Percentiles rank a stretch among this genome's conserved stretches.
These are phyloP conservation scores for Trachymyrmex septentrionalis DNA, from an alignment of 1,140 invertebrate genomes.

Conservation along the genomic window DNA sequence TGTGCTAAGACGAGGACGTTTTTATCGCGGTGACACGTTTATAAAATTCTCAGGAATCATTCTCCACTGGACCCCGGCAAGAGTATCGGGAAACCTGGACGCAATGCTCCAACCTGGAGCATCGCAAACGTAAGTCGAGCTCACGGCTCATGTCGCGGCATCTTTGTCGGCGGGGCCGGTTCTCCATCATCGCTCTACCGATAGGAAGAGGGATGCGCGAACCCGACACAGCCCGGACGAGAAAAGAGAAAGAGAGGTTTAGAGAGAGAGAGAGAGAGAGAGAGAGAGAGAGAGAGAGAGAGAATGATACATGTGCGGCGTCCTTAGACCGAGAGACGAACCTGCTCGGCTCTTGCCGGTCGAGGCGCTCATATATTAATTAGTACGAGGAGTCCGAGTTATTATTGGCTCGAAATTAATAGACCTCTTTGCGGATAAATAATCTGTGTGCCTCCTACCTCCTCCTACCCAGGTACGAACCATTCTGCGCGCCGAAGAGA, in stretches of 20 bases:
- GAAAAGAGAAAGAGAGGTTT: neutral
- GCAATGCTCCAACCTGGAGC: no score
- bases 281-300: slow-evolving; percentile 12
- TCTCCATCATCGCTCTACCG: slow-evolving; percentile 83
- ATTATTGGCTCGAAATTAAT: slow-evolving; percentile 83
- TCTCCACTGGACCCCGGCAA: slow-evolving; percentile 67
- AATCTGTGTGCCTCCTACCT: slow-evolving; percentile 66
- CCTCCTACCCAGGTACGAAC: slow-evolving; percentile 14
- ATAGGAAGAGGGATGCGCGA: slow-evolving; percentile 72
- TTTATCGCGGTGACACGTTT: slow-evolving; percentile 76
- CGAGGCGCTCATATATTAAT: slow-evolving; percentile 83
- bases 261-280: no score
- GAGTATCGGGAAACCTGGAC: slow-evolving; percentile 68
- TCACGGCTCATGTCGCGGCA: slow-evolving; percentile 82
- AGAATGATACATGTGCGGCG: slow-evolving; percentile 39
- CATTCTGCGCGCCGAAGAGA: slow-evolving; percentile 53
- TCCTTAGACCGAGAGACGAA: slow-evolving; percentile 74
- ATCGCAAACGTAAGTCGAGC: slow-evolving; percentile 70
- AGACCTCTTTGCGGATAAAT: slow-evolving; percentile 82
- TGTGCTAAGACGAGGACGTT: slow-evolving; percentile 52
- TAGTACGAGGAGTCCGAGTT: slow-evolving; percentile 82
- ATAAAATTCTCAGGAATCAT: slow-evolving; percentile 75
- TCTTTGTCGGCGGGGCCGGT: slow-evolving; percentile 83
- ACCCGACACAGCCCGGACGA: slow-evolving; percentile 48
- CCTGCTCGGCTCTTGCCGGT: slow-evolving; percentile 79